These are phyloP conservation scores for Melipona quadrifasciata DNA, from an alignment of 1,140 invertebrate species.

Conservation along the genomic window DNA sequence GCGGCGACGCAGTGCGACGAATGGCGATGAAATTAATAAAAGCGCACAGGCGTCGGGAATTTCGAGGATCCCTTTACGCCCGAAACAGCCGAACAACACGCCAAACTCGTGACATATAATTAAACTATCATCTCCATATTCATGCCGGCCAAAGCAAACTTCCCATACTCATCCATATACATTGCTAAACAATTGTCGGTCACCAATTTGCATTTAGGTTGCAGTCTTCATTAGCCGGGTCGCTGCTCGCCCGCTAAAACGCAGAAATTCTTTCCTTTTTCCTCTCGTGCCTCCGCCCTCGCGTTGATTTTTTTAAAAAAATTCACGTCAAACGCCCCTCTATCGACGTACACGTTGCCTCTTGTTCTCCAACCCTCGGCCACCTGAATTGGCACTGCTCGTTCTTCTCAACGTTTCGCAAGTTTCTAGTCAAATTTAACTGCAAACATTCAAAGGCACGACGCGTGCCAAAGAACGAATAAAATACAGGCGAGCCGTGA, in stretches of 20 bases:
- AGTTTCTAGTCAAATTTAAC: too few species aligned
- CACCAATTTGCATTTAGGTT: conserved; percentile 47
- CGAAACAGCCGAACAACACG: conserved; percentile 36
- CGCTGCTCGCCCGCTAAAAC: conserved; percentile 41
- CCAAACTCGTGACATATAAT: conserved; percentile 53
- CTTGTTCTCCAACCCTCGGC: too few species aligned
- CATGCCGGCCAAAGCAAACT: conserved; percentile 49
- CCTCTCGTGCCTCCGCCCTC: not conserved
- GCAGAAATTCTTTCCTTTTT: not conserved
- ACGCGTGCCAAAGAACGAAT: too few species aligned
- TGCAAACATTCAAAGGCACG: too few species aligned
- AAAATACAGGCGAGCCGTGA: too few species aligned
- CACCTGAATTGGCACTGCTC: too few species aligned
- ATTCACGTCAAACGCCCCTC: not conserved
- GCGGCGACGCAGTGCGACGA: not conserved
- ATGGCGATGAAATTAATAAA: conserved; percentile 19
- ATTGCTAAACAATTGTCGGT: conserved; percentile 53
- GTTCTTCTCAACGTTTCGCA: too few species aligned
- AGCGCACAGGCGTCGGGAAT: conserved; percentile 22
- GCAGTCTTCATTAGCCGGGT: conserved; percentile 44
- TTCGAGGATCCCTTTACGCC: conserved; percentile 19
- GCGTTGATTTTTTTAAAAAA: conserved; percentile 34
- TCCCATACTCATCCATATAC: conserved; percentile 53
- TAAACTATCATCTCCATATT: conserved; percentile 57
- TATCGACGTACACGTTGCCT: not conserved